Conservation (phyloP, 2,888 invertebrate genomes). For the Sesia apiformis region DNA sequence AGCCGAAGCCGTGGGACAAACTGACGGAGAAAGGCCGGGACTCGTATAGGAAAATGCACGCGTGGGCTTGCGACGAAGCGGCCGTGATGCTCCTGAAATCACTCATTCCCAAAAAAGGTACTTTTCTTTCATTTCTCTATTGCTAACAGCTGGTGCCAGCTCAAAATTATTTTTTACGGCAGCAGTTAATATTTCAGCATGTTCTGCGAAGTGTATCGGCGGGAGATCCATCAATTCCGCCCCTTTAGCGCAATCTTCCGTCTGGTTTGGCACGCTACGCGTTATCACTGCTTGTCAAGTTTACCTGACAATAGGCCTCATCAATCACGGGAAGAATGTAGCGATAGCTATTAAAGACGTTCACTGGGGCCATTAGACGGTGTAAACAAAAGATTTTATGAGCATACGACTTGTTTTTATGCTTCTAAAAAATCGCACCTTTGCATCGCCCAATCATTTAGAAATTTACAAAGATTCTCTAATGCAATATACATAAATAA, state of each 20-base stretch:
- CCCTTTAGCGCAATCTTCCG: constrained; percentile 45
- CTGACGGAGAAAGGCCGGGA: constrained; percentile 99
- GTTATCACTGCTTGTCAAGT: constrained; percentile 45
- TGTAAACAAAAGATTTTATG: constrained; percentile 50
- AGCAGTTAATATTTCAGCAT: not conserved
- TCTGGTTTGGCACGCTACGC: constrained; percentile 42
- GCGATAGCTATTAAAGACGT: constrained; percentile 29
- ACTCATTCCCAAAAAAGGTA: constrained; percentile 98
- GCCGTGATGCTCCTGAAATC: constrained; percentile 98
- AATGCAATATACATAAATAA: not conserved
- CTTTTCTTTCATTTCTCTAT: constrained; percentile 44
- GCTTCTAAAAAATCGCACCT: constrained; percentile 3
- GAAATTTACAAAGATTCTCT: not conserved
- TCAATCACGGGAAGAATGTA: constrained; percentile 55
- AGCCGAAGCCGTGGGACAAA: constrained; percentile 99
- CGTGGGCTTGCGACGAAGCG: constrained; percentile 98
- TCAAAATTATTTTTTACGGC: not conserved
- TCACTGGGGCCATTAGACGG: constrained; percentile 43
- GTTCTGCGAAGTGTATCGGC: constrained; percentile 2
- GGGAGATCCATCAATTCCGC: constrained; percentile 25
- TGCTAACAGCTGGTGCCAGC: constrained; percentile 1
- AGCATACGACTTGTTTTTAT: constrained; percentile 5
- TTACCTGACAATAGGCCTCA: constrained; percentile 60
- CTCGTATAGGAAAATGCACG: constrained; percentile 99
- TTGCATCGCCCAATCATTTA: constrained; percentile 7